A percentile compares a stretch with the other conserved stretches of the same genome.
These are phyloP conservation scores for Aphaenogaster ashmeadi DNA, from an alignment of 1,140 invertebrate species.

Conservation along the genomic window DNA sequence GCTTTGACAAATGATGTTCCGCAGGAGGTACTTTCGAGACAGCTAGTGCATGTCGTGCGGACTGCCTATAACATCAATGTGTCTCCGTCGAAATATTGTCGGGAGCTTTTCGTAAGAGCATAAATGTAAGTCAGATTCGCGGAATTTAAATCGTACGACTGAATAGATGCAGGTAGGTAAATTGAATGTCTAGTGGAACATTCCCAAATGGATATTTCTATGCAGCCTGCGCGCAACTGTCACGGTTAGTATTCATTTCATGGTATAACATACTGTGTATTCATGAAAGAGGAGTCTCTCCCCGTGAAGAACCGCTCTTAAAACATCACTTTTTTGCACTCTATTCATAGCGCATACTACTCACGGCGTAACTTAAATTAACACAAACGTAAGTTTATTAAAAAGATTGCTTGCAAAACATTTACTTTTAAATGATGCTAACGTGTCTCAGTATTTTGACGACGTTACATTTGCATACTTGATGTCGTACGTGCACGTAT, in stretches of 20 bases:
- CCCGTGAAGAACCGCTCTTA: slow-evolving; percentile 16
- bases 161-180: slow-evolving; percentile 52
- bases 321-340: slow-evolving; percentile 44
- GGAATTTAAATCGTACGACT: slow-evolving; percentile 51
- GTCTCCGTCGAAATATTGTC: slow-evolving; percentile 20
- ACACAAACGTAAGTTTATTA: slow-evolving; percentile 37
- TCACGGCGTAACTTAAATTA: slow-evolving; percentile 28
- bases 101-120: slow-evolving; percentile 28
- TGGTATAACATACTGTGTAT: slow-evolving; percentile 37
- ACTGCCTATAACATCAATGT: slow-evolving; percentile 9
- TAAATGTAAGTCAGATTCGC: slow-evolving; percentile 60
- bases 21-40: neutral
- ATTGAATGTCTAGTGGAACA: slow-evolving; percentile 60
- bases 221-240: slow-evolving; percentile 38
- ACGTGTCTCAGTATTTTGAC: neutral
- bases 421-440: slow-evolving; percentile 34
- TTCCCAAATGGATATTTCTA: slow-evolving; percentile 54
- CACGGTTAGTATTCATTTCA: slow-evolving; percentile 57
- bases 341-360: neutral
- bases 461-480: slow-evolving; percentile 48
- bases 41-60: neutral
- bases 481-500: neutral
- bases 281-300: slow-evolving; percentile 23
- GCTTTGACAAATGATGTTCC: neutral
- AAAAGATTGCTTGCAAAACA: slow-evolving; percentile 51